A percentile compares a stretch with the other conserved stretches of the same genome.
These are phyloP conservation scores for Salminus brasiliensis DNA, from an alignment of 2,113 vertebrate species.

Conservation along the genomic window DNA sequence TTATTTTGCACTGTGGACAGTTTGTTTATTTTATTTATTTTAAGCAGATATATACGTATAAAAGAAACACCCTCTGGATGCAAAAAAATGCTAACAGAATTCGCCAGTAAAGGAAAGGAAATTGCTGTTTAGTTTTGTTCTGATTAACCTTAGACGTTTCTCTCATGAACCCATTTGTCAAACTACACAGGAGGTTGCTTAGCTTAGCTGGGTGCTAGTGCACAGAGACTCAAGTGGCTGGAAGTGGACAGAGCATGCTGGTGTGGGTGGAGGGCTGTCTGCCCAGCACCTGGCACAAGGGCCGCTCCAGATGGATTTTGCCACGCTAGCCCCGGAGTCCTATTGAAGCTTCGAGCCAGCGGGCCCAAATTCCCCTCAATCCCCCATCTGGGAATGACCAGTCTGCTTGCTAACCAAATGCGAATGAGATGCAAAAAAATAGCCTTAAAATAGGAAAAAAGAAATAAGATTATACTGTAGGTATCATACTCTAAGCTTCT, in stretches of 20 bases:
- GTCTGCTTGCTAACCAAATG: constrained; percentile 19
- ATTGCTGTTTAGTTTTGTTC: no score
- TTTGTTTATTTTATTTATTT: no score
- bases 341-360: constrained; percentile 3
- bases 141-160: no score
- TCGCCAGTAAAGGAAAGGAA: no score
- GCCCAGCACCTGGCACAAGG: constrained; percentile 41
- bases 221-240: constrained; percentile 7
- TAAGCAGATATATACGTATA: no score
- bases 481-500: background rate
- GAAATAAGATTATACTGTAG: constrained; percentile 13
- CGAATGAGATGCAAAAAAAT: constrained; percentile 23
- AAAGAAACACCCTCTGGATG: no score
- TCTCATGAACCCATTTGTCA: no score
- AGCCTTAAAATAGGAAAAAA: constrained; percentile 33
- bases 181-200: no score
- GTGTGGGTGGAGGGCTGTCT: constrained; percentile 26
- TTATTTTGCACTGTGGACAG: no score
- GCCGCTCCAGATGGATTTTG: constrained; percentile 47
- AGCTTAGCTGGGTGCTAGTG: background rate
- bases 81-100: no score
- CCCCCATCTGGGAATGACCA: constrained; percentile 29
- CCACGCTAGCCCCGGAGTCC: constrained; percentile 32
- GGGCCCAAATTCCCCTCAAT: constrained; percentile 8
- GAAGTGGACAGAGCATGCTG: constrained; percentile 30